A percentile compares a stretch with the other conserved stretches of the same genome.
phyloP scores from a whole-genome alignment of 2,888 invertebrate species.

The Busseola fusca region DNA sequence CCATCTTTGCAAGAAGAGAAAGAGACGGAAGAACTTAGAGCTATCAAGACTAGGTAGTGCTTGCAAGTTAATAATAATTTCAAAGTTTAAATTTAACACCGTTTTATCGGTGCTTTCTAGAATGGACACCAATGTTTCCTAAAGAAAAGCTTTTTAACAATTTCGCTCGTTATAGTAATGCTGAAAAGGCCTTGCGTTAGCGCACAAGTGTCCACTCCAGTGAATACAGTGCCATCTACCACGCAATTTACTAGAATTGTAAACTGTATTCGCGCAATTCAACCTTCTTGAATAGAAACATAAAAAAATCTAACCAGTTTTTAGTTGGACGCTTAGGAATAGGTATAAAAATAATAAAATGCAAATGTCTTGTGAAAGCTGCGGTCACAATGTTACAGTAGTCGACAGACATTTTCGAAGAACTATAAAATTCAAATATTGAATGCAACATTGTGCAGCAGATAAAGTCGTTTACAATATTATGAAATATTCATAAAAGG shows the following conservation, averaged over 20 bases:
- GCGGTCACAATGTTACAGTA: constrained; percentile 66
- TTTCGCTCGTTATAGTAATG: constrained; percentile 14
- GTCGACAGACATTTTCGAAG: constrained; percentile 71
- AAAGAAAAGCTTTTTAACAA: constrained; percentile 24
- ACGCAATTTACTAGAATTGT: constrained; percentile 32
- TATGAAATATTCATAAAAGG: constrained; percentile 87
- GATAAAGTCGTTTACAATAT: constrained; percentile 85
- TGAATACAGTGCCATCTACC: constrained; percentile 34
- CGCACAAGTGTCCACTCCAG: constrained; percentile 28
- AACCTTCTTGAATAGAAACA: constrained; percentile 37
- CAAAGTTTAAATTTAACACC: background rate
- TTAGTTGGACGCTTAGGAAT: constrained; percentile 46
- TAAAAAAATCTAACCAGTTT: constrained; percentile 47
- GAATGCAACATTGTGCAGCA: constrained; percentile 80
- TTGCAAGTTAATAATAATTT: background rate
- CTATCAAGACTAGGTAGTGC: background rate
- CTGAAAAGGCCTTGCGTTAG: constrained; percentile 21
- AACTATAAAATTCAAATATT: constrained; percentile 79
- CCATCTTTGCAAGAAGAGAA: constrained; percentile 6
- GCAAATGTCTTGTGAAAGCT: constrained; percentile 54
- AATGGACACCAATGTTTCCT: constrained; percentile 20
- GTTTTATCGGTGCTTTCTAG: constrained; percentile 10
- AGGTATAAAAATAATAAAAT: constrained; percentile 59
- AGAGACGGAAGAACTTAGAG: background rate
- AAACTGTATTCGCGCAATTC: constrained; percentile 33